phyloP scores from a whole-genome alignment of 1,140 invertebrate species.

The Aleiodes sp. region DNA sequence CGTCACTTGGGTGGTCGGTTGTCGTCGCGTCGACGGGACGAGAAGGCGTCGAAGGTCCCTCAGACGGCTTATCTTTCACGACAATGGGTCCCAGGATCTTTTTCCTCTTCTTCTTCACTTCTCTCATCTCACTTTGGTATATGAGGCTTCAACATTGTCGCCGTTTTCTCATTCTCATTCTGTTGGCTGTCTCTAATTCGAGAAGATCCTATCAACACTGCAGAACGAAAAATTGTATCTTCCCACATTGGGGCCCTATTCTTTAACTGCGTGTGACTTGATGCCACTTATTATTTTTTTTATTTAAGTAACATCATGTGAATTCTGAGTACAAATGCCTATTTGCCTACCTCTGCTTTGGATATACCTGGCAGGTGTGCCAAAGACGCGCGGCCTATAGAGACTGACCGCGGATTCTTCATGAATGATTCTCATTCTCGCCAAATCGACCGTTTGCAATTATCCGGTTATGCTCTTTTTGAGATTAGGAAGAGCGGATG shows the following conservation, averaged over 20 bases:
- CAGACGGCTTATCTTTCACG: constrained; percentile 41
- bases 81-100: constrained; percentile 36
- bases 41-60: constrained; percentile 39
- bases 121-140: neutral
- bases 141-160: constrained; percentile 19
- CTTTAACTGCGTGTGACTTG: too few species aligned
- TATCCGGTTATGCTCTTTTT: too few species aligned
- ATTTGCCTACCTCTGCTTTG: too few species aligned
- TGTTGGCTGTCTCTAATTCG: constrained; percentile 14
- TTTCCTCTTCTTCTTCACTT: constrained; percentile 14
- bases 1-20: constrained; percentile 43
- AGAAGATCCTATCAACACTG: constrained; percentile 1
- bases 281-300: too few species aligned
- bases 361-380: constrained; percentile 61
- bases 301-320: too few species aligned
- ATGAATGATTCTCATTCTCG: too few species aligned
- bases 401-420: too few species aligned
- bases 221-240: constrained; percentile 5
- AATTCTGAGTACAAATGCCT: too few species aligned
- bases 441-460: too few species aligned
- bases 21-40: constrained; percentile 44
- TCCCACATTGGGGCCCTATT: constrained; percentile 8
- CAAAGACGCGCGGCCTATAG: too few species aligned
- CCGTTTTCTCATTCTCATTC: neutral
- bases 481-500: too few species aligned